Base-by-base conservation (phyloP, 1,140 invertebrate genomes). In the Hylyphantes graminicola region DNA sequence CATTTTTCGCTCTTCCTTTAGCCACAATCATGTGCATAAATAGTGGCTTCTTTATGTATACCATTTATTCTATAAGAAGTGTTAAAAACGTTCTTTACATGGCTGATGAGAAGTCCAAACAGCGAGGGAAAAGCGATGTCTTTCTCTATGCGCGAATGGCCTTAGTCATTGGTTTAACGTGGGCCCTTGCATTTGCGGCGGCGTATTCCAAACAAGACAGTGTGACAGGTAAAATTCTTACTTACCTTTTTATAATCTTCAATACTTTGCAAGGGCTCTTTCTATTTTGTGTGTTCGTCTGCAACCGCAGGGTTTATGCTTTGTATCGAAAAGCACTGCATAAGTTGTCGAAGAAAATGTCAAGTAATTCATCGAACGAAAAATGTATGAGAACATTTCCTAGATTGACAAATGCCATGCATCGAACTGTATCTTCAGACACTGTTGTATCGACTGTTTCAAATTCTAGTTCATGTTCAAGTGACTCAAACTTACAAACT, bases 91-190 rank as follows among this genome's bases (percentile, higher is more conserved):
- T 63, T 19, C 17, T 85, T 59, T 57, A 86, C 77, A 15, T 85
- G 53, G 15, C 55, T 63, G n/a, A 75, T 9, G 19, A 61, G 17
- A 67, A 79, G 2, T 82, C 85, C 7, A 87, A 86, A 50, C 65
- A 87, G 53, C 86, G 87, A 13, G 88, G 87, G 8, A 86, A 88
- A 53, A 86, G 88, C 70, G 89, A 90, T 82, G 88, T 90, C 48
- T 88, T 88, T 74, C 78, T 91, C 8, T 91, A 90, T 86, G 80
- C 89, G 21, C 87, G 89, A 65, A 90, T 91, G 88, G 89, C 90
- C 8, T 87, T 88, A 1, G 88, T 90, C 8, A 89, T 90, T 88
- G 90, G 90, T 12, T 90, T 91, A 72, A 90, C 90, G 8, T 91
- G 90, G 90, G 87, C 90, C 10, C 87, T 90, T 74, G 90, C 89